Evolutionary conservation across 2,888 invertebrate genomes (phyloP).

Genomic region (Zygaena filipendulae): DNA sequence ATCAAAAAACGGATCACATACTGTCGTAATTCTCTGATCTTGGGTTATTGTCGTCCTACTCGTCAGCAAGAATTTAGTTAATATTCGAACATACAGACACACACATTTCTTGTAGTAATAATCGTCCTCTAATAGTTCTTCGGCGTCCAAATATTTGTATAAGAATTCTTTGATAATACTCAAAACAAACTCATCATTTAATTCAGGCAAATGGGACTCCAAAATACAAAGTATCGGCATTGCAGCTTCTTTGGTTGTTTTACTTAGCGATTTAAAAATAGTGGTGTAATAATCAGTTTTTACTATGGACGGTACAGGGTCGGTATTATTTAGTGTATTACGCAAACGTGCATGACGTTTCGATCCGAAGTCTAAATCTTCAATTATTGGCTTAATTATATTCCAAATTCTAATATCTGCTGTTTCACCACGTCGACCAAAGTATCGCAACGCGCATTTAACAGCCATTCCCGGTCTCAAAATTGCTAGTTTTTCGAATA

Average conservation of each 20-base stretch:
- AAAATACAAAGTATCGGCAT: slow-evolving; percentile 21
- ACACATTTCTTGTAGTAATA: too few species aligned
- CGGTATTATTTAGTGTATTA: too few species aligned
- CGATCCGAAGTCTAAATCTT: slow-evolving; percentile 20
- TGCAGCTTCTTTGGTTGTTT: slow-evolving; percentile 15
- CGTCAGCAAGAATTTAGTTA: slow-evolving; percentile 30
- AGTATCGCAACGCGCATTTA: slow-evolving; percentile 22
- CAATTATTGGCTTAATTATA: slow-evolving; percentile 25
- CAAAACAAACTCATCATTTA: slow-evolving; percentile 21
- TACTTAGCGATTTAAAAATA: slow-evolving; percentile 18
- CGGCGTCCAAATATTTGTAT: slow-evolving; percentile 15
- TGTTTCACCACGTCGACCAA: too few species aligned
- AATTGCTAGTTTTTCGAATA: slow-evolving; percentile 20
- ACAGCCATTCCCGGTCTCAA: slow-evolving; percentile 26
- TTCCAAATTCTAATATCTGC: too few species aligned
- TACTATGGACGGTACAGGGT: too few species aligned
- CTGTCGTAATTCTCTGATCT: slow-evolving; percentile 19
- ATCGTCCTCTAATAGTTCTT: too few species aligned
- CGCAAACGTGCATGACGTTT: too few species aligned
- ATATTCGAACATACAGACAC: too few species aligned
- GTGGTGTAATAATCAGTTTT: too few species aligned
- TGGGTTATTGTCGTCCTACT: slow-evolving; percentile 23
- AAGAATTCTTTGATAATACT: slow-evolving; percentile 19
- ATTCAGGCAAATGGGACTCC: slow-evolving; percentile 21
- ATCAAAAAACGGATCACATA: slow-evolving; percentile 26